These are phyloP conservation scores for Brachypterus glaber DNA, from an alignment of 2,888 invertebrate genomes.

Conservation along the genomic window DNA sequence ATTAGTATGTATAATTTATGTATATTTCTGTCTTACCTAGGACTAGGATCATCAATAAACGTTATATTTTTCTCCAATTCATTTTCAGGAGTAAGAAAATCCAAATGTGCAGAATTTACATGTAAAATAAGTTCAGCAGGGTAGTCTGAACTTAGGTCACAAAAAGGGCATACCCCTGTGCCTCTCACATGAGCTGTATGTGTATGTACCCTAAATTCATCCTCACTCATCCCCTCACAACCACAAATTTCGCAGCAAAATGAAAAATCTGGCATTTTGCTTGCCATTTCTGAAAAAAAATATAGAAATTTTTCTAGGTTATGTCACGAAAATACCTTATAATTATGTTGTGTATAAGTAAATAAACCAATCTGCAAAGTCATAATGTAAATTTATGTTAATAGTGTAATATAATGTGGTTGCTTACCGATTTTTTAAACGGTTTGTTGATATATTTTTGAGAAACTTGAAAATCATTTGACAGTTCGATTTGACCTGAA, in stretches of 20 bases:
- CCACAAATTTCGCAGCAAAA: constrained; percentile 79
- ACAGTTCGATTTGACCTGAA: constrained; percentile 14
- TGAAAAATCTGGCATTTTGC: constrained; percentile 48
- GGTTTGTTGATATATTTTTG: constrained; percentile 9
- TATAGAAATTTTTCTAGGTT: neutral
- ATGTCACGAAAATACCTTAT: neutral
- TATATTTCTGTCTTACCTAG: constrained; percentile 25
- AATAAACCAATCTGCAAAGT: too few species aligned
- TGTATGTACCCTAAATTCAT: constrained; percentile 70
- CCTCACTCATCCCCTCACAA: constrained; percentile 69
- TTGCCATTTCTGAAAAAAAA: constrained; percentile 37
- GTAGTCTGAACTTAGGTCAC: constrained; percentile 63
- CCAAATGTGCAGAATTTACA: constrained; percentile 76
- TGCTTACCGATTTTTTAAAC: constrained; percentile 8
- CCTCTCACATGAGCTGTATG: constrained; percentile 70
- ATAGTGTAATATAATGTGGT: too few species aligned
- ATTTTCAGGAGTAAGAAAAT: constrained; percentile 70
- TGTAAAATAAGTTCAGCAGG: constrained; percentile 68
- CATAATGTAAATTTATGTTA: too few species aligned
- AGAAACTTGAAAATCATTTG: constrained; percentile 17
- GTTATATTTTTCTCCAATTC: constrained; percentile 61
- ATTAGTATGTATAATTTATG: too few species aligned
- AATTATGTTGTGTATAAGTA: neutral
- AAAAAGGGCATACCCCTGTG: constrained; percentile 71
- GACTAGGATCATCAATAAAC: constrained; percentile 62